A percentile compares a stretch with the other conserved stretches of the same genome.
phyloP scores from a whole-genome alignment of 2,113 vertebrate species.

The Chrysemys picta region DNA sequence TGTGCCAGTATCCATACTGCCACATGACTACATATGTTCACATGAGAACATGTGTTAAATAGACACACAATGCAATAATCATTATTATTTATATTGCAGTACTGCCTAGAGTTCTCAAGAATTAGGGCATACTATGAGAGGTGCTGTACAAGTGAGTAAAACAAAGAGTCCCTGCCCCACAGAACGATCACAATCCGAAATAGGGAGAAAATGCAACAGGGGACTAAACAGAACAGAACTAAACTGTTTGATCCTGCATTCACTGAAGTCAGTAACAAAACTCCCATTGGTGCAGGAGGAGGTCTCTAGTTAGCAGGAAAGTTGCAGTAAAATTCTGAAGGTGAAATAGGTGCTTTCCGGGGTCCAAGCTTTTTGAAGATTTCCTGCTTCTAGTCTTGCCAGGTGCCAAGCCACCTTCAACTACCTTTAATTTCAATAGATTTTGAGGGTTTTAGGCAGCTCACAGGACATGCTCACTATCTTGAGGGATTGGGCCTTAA shows the following conservation, averaged over 20 bases:
- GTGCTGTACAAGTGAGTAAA: not conserved
- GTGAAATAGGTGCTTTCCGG: not conserved
- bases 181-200: not conserved
- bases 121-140: not conserved
- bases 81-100: not conserved
- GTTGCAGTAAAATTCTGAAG: conserved; percentile 3
- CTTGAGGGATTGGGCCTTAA: not conserved
- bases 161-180: not conserved
- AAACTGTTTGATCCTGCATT: not conserved
- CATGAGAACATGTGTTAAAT: conserved; percentile 26
- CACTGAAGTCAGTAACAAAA: not conserved
- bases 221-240: not conserved
- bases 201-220: not conserved
- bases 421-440: conserved; percentile 22
- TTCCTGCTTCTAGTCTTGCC: conserved; percentile 20
- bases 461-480: not conserved
- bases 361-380: not conserved
- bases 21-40: conserved; percentile 47
- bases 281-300: not conserved
- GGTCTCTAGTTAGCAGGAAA: not conserved
- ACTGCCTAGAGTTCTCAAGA: not conserved
- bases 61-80: conserved; percentile 39
- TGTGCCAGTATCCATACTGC: conserved; percentile 25
- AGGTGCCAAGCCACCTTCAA: not conserved
- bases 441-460: not conserved